phyloP scores from a whole-genome alignment of 1,140 invertebrate species.

The Zaprionus nigranus region DNA sequence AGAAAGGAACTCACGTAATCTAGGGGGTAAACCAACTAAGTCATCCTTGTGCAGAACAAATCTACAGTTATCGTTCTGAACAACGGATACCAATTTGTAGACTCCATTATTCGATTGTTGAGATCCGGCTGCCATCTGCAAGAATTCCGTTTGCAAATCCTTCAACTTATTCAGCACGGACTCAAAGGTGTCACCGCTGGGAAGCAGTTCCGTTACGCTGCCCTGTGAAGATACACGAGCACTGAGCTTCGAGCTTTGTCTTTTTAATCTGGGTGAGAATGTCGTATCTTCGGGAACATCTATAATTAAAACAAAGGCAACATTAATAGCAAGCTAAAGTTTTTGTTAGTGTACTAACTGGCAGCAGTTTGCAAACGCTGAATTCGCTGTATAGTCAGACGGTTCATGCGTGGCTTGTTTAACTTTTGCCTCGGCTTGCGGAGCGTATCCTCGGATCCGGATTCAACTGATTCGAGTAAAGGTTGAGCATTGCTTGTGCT shows the following conservation, averaged over 20 bases:
- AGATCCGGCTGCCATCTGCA: constrained; percentile 19
- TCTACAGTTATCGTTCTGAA: constrained; percentile 39
- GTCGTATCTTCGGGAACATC: neutral
- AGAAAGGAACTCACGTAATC: constrained; percentile 53
- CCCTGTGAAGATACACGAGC: neutral
- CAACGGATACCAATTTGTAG: constrained; percentile 59
- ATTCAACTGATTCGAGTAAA: neutral
- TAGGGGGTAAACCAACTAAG: constrained; percentile 37
- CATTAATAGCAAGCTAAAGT: neutral
- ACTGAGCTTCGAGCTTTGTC: neutral
- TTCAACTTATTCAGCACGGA: constrained; percentile 39
- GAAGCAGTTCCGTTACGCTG: neutral
- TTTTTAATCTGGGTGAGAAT: neutral
- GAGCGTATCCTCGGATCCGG: neutral
- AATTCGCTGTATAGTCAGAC: constrained; percentile 12
- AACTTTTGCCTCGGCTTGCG: constrained; percentile 12
- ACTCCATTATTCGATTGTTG: neutral
- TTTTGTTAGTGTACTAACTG: neutral
- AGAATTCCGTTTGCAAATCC: constrained; percentile 50
- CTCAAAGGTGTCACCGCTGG: neutral
- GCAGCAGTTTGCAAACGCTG: neutral
- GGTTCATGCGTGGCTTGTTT: constrained; percentile 27
- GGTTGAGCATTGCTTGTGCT: neutral
- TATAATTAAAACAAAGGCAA: neutral
- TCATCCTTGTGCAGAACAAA: constrained; percentile 52